Base-by-base conservation (phyloP, 2,797 vertebrate genomes). In the Tangara arthus region DNA sequence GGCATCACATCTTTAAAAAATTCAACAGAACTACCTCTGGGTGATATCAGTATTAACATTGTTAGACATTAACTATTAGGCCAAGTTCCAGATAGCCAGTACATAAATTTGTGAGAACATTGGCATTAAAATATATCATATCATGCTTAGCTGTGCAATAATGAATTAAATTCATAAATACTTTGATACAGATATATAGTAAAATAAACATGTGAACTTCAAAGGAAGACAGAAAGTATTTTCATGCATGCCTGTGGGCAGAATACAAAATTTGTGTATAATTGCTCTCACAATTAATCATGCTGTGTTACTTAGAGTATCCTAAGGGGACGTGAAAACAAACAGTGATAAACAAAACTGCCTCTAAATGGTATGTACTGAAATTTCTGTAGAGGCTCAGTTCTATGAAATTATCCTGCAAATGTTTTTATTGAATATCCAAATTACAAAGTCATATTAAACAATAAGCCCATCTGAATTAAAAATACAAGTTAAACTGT, bases 271-370 rank as follows among this genome's bases (percentile, higher is more conserved):
- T 57, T 42, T 70, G 47, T 60, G 15, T 72, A 64, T 49, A 95
- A 87, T 76, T 92, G 35, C 68, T 90, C 65, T 82, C 42, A 82
- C 24, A 85, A 63, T 78, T 50, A 71, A 28, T 71, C 82, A 55
- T 27, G 49, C 59, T 78, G 63, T 4, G 60, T 87, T 81, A 72
- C 57, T 87, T 57, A 34, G 8, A 77, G n/a, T 64, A 64, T 85
- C 70, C 71, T 76, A 91, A 52, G 23, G 59, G 55, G 37, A 89
- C 2, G 0, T 63, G 53, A 80, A 85, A 90, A 77, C 32, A 93
- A 92, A 71, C 76, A 79, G 24, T 64, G 61, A 61, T 72, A 94
- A 94, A 94, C 55, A 93, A 85, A 94, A 81, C 52, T 66, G 24
- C 18, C 68, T 64, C 63, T 75, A 68, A 89, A 44, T 55, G 30